A percentile compares a stretch with the other conserved stretches of the same genome.
These are phyloP conservation scores for Leptinotarsa rubiginosa DNA, from an alignment of 2,888 invertebrate genomes.

Conservation along the genomic window DNA sequence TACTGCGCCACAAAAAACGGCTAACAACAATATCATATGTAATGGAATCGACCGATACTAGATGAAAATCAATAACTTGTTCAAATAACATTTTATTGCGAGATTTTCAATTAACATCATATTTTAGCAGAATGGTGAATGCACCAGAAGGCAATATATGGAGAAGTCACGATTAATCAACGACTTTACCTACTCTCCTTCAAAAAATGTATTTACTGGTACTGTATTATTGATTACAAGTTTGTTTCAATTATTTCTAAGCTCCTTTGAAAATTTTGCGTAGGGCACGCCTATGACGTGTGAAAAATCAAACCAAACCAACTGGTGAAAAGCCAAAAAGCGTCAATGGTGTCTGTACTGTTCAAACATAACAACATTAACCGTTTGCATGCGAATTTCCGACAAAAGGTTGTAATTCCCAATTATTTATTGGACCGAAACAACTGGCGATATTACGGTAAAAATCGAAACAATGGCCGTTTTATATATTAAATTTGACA, in stretches of 20 bases:
- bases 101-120: no score
- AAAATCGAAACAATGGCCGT: constrained; percentile 27
- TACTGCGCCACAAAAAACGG: no score
- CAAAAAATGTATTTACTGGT: no score
- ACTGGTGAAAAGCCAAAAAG: constrained; percentile 22
- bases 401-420: constrained; percentile 40
- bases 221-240: no score
- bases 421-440: constrained; percentile 40
- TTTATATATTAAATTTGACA: not conserved
- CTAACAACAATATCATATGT: no score
- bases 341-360: constrained; percentile 32
- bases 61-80: no score
- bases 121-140: no score
- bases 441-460: constrained; percentile 27
- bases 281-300: not conserved
- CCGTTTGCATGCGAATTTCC: constrained; percentile 33
- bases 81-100: no score
- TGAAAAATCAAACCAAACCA: constrained; percentile 20
- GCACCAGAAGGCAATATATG: no score
- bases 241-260: not conserved
- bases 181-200: no score
- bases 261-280: not conserved
- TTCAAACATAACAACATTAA: constrained; percentile 29
- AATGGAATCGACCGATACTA: no score
- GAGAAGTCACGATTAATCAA: no score